Evolutionary conservation across 2,888 invertebrate species (phyloP).

Genomic region (Cheilosia pagana): DNA sequence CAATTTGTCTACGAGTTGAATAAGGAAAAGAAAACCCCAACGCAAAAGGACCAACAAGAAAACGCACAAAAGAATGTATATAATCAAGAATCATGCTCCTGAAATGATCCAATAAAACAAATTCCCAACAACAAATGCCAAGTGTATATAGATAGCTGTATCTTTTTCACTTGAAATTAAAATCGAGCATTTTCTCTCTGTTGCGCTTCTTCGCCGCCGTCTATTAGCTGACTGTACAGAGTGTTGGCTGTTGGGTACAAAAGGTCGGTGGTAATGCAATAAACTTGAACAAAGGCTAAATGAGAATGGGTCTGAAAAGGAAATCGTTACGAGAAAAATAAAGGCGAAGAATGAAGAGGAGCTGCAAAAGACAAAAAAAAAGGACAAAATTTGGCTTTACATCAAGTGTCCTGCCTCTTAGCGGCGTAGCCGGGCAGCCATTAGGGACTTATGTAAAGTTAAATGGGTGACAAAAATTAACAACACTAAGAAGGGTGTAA

Average conservation of each 20-base stretch:
- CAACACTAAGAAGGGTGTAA: slow-evolving; percentile 18
- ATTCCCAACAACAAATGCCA: slow-evolving; percentile 61
- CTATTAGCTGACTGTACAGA: slow-evolving; percentile 45
- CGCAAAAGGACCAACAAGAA: slow-evolving; percentile 36
- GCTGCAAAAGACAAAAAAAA: slow-evolving; percentile 3
- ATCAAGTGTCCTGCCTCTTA: slow-evolving; percentile 23
- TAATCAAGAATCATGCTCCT: slow-evolving; percentile 65
- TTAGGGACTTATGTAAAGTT: slow-evolving; percentile 46
- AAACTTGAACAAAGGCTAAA: slow-evolving; percentile 70
- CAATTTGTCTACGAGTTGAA: slow-evolving; percentile 68
- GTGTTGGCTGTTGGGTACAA: not conserved
- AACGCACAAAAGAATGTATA: slow-evolving; percentile 25
- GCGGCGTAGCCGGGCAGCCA: slow-evolving; percentile 22
- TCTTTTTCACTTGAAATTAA: slow-evolving; percentile 70
- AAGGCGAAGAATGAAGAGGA: slow-evolving; percentile 19
- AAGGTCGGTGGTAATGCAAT: slow-evolving; percentile 66
- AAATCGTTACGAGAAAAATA: slow-evolving; percentile 51
- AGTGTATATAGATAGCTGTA: slow-evolving; percentile 21
- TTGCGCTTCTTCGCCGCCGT: slow-evolving; percentile 56
- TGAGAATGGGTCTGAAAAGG: slow-evolving; percentile 45
- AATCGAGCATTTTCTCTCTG: slow-evolving; percentile 65
- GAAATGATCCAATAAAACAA: slow-evolving; percentile 70
- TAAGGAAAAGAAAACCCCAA: slow-evolving; percentile 19
- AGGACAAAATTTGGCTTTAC: slow-evolving; percentile 15
- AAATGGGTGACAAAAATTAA: slow-evolving; percentile 53